phyloP scores from a whole-genome alignment of 2,888 invertebrate genomes.

The Platycheirus albimanus region DNA sequence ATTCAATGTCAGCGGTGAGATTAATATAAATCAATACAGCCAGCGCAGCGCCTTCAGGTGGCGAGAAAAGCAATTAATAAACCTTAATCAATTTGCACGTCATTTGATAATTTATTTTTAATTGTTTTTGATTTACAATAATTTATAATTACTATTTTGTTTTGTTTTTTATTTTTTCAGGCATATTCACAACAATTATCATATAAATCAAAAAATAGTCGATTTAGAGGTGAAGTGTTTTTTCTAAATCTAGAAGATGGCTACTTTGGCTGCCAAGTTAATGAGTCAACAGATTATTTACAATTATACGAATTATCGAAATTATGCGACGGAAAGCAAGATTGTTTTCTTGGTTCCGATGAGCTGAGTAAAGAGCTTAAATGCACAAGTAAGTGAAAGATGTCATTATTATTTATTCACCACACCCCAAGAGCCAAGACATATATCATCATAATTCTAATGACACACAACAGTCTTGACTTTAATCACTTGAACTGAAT shows the following conservation, averaged over 20 bases:
- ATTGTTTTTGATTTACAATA: constrained; percentile 22
- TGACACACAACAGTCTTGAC: too few species aligned
- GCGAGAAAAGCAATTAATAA: not conserved
- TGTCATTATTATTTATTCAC: not conserved
- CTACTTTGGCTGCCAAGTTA: constrained; percentile 98
- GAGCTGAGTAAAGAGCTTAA: constrained; percentile 94
- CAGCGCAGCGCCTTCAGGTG: too few species aligned
- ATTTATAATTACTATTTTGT: constrained; percentile 2
- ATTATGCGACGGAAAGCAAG: constrained; percentile 94
- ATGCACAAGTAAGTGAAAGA: constrained; percentile 92
- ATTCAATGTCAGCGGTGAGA: not conserved
- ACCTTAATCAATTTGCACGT: constrained; percentile 41
- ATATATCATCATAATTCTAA: too few species aligned
- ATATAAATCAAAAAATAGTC: constrained; percentile 84
- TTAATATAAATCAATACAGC: not conserved
- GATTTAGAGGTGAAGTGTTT: constrained; percentile 95
- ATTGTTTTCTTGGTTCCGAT: constrained; percentile 96
- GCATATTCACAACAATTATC: constrained; percentile 88
- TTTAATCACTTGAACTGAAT: not conserved
- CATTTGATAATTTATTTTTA: constrained; percentile 56
- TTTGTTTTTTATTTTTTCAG: constrained; percentile 75
- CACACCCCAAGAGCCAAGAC: not conserved
- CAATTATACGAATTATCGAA: constrained; percentile 97
- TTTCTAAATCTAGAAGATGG: constrained; percentile 98
- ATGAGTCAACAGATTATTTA: constrained; percentile 96